phyloP scores from a whole-genome alignment of 2,797 vertebrate species.

The Euthynnus affinis region DNA sequence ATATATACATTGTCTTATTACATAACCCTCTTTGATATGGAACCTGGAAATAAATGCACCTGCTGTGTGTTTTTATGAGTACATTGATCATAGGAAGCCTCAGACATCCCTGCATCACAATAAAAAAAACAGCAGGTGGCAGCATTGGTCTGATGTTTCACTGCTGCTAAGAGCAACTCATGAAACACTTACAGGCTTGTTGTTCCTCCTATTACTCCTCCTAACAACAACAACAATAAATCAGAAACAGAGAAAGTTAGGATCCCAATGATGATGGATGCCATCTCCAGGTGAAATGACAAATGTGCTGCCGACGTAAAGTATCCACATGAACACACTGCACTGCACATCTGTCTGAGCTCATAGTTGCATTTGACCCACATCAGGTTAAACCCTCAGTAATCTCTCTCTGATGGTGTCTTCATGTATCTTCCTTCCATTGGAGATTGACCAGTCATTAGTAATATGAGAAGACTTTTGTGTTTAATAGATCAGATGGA shows the following conservation, averaged over 20 bases:
- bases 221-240: background rate
- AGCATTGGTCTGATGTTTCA: constrained; percentile 43
- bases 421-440: background rate
- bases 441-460: too few relatives aligned
- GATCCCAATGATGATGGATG: too few relatives aligned
- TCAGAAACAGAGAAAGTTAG: background rate
- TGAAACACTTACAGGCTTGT: background rate
- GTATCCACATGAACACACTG: too few relatives aligned
- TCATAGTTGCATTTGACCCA: background rate
- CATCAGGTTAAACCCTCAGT: too few relatives aligned
- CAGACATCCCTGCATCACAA: constrained; percentile 2
- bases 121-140: constrained; percentile 60
- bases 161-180: background rate
- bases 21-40: background rate
- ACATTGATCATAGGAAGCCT: background rate
- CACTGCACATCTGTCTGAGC: too few relatives aligned
- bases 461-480: too few relatives aligned
- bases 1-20: too few relatives aligned
- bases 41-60: background rate
- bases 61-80: background rate
- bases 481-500: too few relatives aligned
- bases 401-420: too few relatives aligned
- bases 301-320: background rate
- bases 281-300: background rate
- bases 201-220: background rate